These are phyloP conservation scores for Rissa tridactyla DNA, from an alignment of 2,113 vertebrate species.

Conservation along the genomic window DNA sequence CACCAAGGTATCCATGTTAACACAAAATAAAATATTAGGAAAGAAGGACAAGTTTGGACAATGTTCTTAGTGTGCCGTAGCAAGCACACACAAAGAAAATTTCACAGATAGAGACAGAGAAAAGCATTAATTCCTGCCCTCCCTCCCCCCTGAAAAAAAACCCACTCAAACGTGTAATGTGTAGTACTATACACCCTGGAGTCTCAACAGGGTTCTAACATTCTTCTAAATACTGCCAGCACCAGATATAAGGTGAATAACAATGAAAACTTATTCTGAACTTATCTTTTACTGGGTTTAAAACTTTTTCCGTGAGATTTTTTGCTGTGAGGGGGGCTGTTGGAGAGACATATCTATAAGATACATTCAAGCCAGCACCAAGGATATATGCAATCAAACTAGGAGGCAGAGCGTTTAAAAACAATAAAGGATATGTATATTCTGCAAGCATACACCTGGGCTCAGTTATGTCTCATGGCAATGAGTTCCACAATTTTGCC, in stretches of 20 bases:
- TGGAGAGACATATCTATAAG: not conserved
- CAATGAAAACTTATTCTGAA: not conserved
- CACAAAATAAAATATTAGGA: not conserved
- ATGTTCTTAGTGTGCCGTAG: not conserved
- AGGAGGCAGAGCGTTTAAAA: not conserved
- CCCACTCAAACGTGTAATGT: not conserved
- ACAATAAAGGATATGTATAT: not conserved
- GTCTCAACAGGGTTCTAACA: not conserved
- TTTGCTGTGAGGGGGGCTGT: not conserved
- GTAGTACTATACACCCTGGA: not conserved
- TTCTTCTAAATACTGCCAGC: not conserved
- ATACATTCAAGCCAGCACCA: not conserved
- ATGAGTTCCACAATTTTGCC: not conserved
- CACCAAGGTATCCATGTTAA: not conserved
- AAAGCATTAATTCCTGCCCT: not conserved
- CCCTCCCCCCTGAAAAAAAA: rapidly evolving
- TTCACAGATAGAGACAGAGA: not conserved
- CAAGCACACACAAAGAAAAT: not conserved
- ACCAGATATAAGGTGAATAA: not conserved
- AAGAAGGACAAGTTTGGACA: not conserved
- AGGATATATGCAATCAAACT: not conserved
- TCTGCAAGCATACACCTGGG: not conserved
- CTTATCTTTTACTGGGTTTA: not conserved
- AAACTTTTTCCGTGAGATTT: not conserved
- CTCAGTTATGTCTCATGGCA: not conserved